Percentiles rank a stretch among this genome's conserved stretches.
Evolutionary conservation across 2,113 vertebrate genomes (phyloP).

Genomic region (Amphiprion percula): DNA sequence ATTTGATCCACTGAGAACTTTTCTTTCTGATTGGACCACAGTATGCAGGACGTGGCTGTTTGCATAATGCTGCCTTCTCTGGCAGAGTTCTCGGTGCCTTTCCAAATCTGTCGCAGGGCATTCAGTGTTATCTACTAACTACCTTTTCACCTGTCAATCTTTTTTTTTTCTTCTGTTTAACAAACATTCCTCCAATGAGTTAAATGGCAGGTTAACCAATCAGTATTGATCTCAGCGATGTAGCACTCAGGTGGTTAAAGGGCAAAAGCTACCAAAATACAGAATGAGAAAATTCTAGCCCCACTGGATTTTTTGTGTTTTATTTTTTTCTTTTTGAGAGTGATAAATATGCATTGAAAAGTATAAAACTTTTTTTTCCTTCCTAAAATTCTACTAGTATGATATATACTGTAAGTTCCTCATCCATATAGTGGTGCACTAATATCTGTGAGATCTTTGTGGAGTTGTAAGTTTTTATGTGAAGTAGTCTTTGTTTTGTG

Average conservation of each 20-base stretch:
- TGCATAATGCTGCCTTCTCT: conserved; percentile 43
- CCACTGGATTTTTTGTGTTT: conserved; percentile 64
- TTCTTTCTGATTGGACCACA: conserved; percentile 57
- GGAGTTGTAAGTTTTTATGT: conserved; percentile 74
- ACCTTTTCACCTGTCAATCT: conserved; percentile 66
- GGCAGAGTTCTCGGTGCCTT: conserved; percentile 53
- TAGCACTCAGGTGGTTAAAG: conserved; percentile 77
- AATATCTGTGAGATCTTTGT: conserved; percentile 73
- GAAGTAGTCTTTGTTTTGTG: conserved; percentile 75
- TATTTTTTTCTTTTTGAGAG: conserved; percentile 39
- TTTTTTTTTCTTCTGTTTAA: conserved; percentile 67
- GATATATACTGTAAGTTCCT: conserved; percentile 66
- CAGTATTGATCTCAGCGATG: conserved; percentile 58
- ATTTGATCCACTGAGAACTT: conserved; percentile 49
- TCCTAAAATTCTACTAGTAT: conserved; percentile 52
- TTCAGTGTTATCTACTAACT: conserved; percentile 74
- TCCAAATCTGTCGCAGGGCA: conserved; percentile 59
- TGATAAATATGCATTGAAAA: conserved; percentile 64
- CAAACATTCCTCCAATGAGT: conserved; percentile 84
- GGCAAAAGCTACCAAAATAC: conserved; percentile 69
- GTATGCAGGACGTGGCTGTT: conserved; percentile 35
- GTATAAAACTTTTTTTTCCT: conserved; percentile 41
- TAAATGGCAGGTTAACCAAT: conserved; percentile 69
- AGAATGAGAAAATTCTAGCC: conserved; percentile 39
- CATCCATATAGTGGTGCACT: conserved; percentile 76